A percentile compares a stretch with the other conserved stretches of the same genome.
Evolutionary conservation across 2,113 vertebrate genomes (phyloP).

Genomic region (Panthera leo): DNA sequence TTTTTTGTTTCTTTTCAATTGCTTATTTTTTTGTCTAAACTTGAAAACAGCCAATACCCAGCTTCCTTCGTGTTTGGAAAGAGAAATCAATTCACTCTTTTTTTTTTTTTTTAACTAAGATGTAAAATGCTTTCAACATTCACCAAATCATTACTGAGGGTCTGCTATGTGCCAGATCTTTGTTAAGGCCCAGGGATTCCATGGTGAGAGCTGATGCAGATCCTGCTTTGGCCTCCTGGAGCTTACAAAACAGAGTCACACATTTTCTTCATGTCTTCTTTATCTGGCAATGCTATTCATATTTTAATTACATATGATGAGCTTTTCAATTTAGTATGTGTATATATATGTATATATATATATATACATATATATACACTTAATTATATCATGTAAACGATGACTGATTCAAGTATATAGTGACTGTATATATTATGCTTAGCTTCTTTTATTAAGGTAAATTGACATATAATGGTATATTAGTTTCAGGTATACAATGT

Average conservation of each 20-base stretch:
- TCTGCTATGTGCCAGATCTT: neutral
- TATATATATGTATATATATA: neutral
- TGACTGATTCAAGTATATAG: neutral
- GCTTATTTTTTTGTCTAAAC: conserved; percentile 25
- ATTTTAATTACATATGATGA: neutral
- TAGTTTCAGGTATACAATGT: neutral
- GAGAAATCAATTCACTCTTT: neutral
- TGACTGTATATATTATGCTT: conserved; percentile 29
- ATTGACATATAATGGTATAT: neutral
- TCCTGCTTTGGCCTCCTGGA: neutral
- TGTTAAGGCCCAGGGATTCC: neutral
- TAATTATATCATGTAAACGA: conserved; percentile 23
- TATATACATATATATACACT: neutral
- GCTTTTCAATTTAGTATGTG: neutral
- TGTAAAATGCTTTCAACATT: neutral
- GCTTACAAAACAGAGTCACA: neutral
- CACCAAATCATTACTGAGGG: neutral
- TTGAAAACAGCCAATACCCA: neutral
- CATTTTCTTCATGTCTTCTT: neutral
- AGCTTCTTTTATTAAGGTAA: neutral
- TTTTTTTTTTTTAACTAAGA: neutral
- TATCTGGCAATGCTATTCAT: neutral
- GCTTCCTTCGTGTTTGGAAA: neutral
- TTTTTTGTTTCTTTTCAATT: neutral
- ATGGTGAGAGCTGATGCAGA: neutral